Evolutionary conservation across 2,888 invertebrate genomes (phyloP), one percentile per base, ranked within the genome.

Genomic region (Drosophila multiciliata): DNA sequence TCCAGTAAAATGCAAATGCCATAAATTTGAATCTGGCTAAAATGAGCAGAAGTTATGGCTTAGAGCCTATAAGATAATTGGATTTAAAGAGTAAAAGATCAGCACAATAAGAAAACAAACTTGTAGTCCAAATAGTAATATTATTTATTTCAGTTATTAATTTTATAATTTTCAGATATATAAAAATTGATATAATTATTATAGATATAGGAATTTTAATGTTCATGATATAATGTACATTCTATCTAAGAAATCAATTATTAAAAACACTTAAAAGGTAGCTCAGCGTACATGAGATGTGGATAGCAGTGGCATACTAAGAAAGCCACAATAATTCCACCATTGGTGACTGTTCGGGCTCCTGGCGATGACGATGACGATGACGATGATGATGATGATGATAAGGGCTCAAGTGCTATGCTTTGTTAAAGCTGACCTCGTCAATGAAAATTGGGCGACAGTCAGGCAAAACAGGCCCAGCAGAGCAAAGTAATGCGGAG

Each of bases 351-450:
- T 55, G 45, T n/a, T 52, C 38, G 6, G 35, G 38, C 42, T 50
- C 23, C 32, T 23, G 36, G 9, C 17, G 38, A 29, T 36, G 50
- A 50, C 3, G 60, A 33, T 29, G 50, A 60, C 23, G 35, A 45
- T 54, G 52, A 61, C 33, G 59, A 17, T 53, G 60, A 20, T 48
- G 64, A 29, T 48, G 48, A 58, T 38, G 49, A 52, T 73, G 82
- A 61, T 66, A 72, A 42, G 33, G 42, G 75, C 33, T 76, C 66
- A 81, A 85, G 78, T 80, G 73, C 61, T 74, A 29, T 40, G 78
- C 75, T 82, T 83, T 87, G 88, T 80, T 74, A 73, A 76, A 78
- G 82, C 83, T 85, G 85, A 86, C 86, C 88, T 83, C 83, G 83
- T 87, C 88, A 85, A 87, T 85, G 80, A 60, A 71, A 78, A 78